Percentiles rank a stretch among this genome's conserved stretches.
phyloP scores from a whole-genome alignment of 2,797 vertebrate genomes.

The Synaphobranchus kaupii region DNA sequence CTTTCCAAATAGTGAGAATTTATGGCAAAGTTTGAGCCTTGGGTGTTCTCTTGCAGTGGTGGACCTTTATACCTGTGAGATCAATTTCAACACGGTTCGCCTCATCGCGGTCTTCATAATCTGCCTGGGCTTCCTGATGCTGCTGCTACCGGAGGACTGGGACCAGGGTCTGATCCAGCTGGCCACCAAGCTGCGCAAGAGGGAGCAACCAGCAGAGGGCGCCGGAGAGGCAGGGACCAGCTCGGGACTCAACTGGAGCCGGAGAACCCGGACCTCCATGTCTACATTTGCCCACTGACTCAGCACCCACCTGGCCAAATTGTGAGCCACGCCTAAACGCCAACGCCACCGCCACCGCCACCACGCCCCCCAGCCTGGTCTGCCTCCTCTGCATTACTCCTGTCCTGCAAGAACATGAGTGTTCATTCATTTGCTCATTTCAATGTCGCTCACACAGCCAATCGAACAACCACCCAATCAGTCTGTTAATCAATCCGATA shows the following conservation, averaged over 20 bases:
- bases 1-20: too few relatives aligned
- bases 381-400: conserved; percentile 32
- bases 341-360: background rate
- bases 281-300: conserved; percentile 71
- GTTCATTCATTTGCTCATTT: background rate
- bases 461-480: background rate
- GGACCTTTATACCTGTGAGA: conserved; percentile 90
- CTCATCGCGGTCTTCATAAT: conserved; percentile 93
- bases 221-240: conserved; percentile 67
- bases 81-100: conserved; percentile 92
- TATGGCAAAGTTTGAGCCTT: background rate
- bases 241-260: conserved; percentile 80
- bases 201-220: conserved; percentile 82
- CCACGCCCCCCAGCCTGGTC: conserved; percentile 29
- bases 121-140: conserved; percentile 92
- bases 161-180: conserved; percentile 90
- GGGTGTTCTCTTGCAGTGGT: conserved; percentile 76
- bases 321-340: background rate
- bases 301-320: background rate
- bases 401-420: conserved; percentile 26
- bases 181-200: conserved; percentile 86
- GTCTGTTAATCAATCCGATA: background rate
- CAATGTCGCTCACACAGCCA: conserved; percentile 14
- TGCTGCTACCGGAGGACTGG: conserved; percentile 95
- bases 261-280: conserved; percentile 84